Evolutionary conservation across 2,113 vertebrate species (phyloP).

Genomic region (Silurus asotus): DNA sequence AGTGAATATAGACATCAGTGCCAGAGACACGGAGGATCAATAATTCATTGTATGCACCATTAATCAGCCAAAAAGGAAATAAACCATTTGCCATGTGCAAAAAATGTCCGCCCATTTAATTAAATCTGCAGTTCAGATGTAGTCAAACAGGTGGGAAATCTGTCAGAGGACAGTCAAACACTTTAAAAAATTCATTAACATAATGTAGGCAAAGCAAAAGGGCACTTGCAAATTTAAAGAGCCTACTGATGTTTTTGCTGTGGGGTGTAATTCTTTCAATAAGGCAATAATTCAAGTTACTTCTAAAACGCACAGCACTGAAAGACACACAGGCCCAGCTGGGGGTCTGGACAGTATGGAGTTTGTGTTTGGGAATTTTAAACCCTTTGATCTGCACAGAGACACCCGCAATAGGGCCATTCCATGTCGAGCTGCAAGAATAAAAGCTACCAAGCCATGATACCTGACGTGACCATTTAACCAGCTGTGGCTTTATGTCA

Average conservation of each 20-base stretch:
- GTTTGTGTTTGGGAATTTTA: slow-evolving; percentile 21
- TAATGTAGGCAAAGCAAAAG: slow-evolving; percentile 72
- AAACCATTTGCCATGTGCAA: slow-evolving; percentile 66
- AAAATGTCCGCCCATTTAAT: slow-evolving; percentile 80
- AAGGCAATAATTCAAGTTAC: slow-evolving; percentile 57
- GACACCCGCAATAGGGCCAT: slow-evolving; percentile 4
- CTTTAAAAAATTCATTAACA: slow-evolving; percentile 70
- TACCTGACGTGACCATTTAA: slow-evolving; percentile 24
- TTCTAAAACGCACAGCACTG: neutral
- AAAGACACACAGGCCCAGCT: slow-evolving; percentile 30
- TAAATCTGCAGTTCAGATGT: slow-evolving; percentile 64
- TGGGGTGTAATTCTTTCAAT: slow-evolving; percentile 57
- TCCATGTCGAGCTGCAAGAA: neutral
- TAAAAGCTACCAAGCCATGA: neutral
- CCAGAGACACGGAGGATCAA: slow-evolving; percentile 62
- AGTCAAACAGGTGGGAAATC: slow-evolving; percentile 61
- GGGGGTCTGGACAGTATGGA: slow-evolving; percentile 21
- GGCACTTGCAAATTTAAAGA: slow-evolving; percentile 66
- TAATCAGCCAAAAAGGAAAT: slow-evolving; percentile 67
- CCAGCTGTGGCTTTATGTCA: slow-evolving; percentile 1
- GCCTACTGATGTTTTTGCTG: slow-evolving; percentile 57
- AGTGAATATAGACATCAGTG: slow-evolving; percentile 58
- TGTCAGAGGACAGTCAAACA: slow-evolving; percentile 65
- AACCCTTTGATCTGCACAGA: slow-evolving; percentile 21
- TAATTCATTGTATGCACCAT: slow-evolving; percentile 73